These are phyloP conservation scores for Stratiomys singularior DNA, from an alignment of 2,888 invertebrate species.

Conservation along the genomic window DNA sequence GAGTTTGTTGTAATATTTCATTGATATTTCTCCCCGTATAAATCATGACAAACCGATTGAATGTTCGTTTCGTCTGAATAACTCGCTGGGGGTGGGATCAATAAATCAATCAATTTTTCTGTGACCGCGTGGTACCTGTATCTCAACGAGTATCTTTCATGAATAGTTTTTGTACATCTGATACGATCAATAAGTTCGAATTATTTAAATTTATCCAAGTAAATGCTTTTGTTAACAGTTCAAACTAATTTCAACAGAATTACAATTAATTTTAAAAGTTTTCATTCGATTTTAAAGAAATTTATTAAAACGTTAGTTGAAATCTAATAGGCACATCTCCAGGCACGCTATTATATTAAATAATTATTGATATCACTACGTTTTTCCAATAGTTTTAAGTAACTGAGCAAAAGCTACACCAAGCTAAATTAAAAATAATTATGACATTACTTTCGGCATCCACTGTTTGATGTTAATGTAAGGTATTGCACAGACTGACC, in stretches of 20 bases:
- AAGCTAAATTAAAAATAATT: not conserved
- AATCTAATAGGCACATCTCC: too few species aligned
- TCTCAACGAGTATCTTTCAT: not conserved
- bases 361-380: too few species aligned
- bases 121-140: slow-evolving; percentile 38
- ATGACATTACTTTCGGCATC: slow-evolving; percentile 6
- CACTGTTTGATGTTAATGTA: not conserved
- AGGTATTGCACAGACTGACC: slow-evolving; percentile 34
- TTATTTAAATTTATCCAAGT: slow-evolving; percentile 49
- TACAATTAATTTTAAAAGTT: too few species aligned
- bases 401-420: too few species aligned
- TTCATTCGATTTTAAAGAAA: too few species aligned
- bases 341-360: too few species aligned
- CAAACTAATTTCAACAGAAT: not conserved
- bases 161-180: slow-evolving; percentile 24
- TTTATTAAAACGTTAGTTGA: too few species aligned
- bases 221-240: slow-evolving; percentile 39
- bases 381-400: too few species aligned
- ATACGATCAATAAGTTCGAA: slow-evolving; percentile 42
- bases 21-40: slow-evolving; percentile 47
- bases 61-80: slow-evolving; percentile 38
- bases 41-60: slow-evolving; percentile 47
- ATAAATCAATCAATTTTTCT: slow-evolving; percentile 51
- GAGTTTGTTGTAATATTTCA: slow-evolving; percentile 40
- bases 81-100: slow-evolving; percentile 46